Evolutionary conservation across 2,113 vertebrate genomes (phyloP).

Genomic region (Pseudopipra pipra): DNA sequence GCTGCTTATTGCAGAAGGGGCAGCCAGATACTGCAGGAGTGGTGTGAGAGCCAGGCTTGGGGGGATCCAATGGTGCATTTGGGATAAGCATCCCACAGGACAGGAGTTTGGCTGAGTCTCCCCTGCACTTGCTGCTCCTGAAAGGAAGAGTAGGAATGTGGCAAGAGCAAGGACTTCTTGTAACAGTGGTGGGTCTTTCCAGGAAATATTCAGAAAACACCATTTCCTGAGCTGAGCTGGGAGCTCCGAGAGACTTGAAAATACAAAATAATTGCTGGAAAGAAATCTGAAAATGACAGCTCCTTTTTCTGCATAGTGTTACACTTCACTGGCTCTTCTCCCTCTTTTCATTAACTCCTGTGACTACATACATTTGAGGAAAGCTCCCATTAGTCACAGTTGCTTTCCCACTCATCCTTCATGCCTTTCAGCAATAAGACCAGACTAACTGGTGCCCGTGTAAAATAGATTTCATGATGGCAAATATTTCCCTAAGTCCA

Average conservation of each 20-base stretch:
- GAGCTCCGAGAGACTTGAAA: neutral
- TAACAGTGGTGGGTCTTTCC: neutral
- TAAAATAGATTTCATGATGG: neutral
- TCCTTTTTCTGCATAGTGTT: neutral
- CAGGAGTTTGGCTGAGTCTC: neutral
- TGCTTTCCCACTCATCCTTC: slow-evolving; percentile 60
- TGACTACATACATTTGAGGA: slow-evolving; percentile 21
- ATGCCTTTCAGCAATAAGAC: slow-evolving; percentile 12
- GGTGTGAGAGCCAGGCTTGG: neutral
- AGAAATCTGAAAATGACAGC: slow-evolving; percentile 8
- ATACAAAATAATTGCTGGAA: slow-evolving; percentile 24
- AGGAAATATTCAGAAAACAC: neutral
- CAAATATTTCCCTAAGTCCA: neutral
- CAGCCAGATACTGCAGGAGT: neutral
- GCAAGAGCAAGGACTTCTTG: neutral
- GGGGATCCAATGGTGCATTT: neutral
- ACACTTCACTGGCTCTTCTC: slow-evolving; percentile 17
- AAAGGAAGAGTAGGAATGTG: fast-evolving
- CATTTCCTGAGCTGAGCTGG: neutral
- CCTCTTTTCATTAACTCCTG: slow-evolving; percentile 46
- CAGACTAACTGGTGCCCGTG: neutral
- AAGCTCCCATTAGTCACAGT: slow-evolving; percentile 59
- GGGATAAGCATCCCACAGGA: neutral
- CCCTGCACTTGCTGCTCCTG: neutral
- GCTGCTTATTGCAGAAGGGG: neutral